Conservation (phyloP, 1,140 invertebrate genomes). For the Drosophila kohkoa region DNA sequence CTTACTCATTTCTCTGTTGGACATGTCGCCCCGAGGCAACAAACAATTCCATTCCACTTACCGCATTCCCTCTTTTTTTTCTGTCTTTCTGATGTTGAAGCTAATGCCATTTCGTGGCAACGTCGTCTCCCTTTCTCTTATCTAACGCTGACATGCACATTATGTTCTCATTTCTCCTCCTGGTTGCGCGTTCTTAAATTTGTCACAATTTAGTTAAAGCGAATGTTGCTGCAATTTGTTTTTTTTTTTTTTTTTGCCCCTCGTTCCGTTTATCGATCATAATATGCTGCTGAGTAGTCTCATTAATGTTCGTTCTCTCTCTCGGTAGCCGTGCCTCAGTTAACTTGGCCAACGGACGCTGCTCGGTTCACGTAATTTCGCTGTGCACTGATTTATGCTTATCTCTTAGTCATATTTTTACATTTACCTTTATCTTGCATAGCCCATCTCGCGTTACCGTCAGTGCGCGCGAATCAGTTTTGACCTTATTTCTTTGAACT, state of each 20-base stretch:
- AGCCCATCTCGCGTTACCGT: slow-evolving; percentile 21
- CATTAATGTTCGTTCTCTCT: slow-evolving; percentile 56
- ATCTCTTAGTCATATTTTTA: slow-evolving; percentile 78
- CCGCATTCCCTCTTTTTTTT: not conserved
- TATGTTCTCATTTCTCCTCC: slow-evolving; percentile 28
- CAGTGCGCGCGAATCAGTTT: slow-evolving; percentile 27
- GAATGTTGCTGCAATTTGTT: slow-evolving; percentile 43
- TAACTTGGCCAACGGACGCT: slow-evolving; percentile 22
- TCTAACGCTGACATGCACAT: slow-evolving; percentile 73
- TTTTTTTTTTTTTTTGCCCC: not conserved
- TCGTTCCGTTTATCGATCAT: slow-evolving; percentile 71
- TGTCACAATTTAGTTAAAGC: slow-evolving; percentile 68
- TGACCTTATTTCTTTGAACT: slow-evolving; percentile 76
- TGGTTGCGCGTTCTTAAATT: slow-evolving; percentile 47
- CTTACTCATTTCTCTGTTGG: slow-evolving; percentile 64
- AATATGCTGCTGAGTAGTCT: slow-evolving; percentile 70
- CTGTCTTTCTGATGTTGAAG: not conserved
- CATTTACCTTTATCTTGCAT: slow-evolving; percentile 73
- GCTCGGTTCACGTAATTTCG: slow-evolving; percentile 62
- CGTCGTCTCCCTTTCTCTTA: slow-evolving; percentile 43
- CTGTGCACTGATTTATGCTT: slow-evolving; percentile 79
- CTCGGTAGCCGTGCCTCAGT: slow-evolving; percentile 42
- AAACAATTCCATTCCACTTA: slow-evolving; percentile 1
- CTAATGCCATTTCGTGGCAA: not conserved
- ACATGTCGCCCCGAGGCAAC: not conserved